Evolutionary conservation across 2,113 vertebrate genomes (phyloP), one percentile per base, ranked within the genome.

Genomic region (Cranoglanis bouderius): DNA sequence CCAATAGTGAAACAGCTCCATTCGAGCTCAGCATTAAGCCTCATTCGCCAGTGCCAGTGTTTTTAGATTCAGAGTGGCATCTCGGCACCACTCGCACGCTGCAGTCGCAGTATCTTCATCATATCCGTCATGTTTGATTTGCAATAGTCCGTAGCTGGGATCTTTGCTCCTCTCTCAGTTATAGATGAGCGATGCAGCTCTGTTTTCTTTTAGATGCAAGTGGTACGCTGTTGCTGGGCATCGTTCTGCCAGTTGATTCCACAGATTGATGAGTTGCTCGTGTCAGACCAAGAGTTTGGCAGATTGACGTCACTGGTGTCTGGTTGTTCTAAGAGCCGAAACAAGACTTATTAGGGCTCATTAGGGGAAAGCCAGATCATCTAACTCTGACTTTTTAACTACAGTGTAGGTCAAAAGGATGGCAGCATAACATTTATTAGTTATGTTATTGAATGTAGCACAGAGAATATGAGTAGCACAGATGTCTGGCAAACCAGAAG

Each of bases 81-180:
- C 49, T 67, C 72, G 6, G 59, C 55, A 61, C 32, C n/a, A 13
- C 16, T 16, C 24, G 35, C 40, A n/a, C 7, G 10, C 55, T 57
- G 57, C 57, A 80, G 46, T 78, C 18, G 59, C 43, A 85, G 82
- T 85, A 67, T 88, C 74, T 85, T 88, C 46, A 88, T 88, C 72
- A 88, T 88, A 88, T 88, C 82, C 18, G 87, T 85, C 88, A 88
- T 61, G 84, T 85, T 80, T 85, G 59, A 88, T 88, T 88, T 88
- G 86, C 61, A 67, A 35, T 53, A 67, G 77, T 53, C 43, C 14
- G 14, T 65, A 24, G 38, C 72, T 53, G 10, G 65, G 7, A 35
- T 85, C 82, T 78, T 84, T 57, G 70, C 87, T 51, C 46, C 40
- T 77, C 49, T 88, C 32, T 65, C 43, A 57, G 32, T 57, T n/a